Evolutionary conservation across 2,797 vertebrate genomes (phyloP).

Genomic region (Aldrovandia affinis): DNA sequence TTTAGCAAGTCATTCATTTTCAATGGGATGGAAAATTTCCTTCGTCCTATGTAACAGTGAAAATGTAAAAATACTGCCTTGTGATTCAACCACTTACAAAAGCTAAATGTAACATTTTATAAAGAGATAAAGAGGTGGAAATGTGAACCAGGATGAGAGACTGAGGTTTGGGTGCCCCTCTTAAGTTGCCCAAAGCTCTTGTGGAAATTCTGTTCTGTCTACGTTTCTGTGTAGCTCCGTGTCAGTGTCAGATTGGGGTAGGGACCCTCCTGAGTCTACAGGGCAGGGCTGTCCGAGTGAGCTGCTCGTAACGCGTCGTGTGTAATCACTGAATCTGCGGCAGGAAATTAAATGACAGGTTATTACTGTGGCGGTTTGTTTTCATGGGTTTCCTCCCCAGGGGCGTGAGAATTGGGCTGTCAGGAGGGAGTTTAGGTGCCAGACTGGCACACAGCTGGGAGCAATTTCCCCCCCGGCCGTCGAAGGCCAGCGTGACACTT

Average conservation of each 20-base stretch:
- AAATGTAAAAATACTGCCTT: too few relatives aligned
- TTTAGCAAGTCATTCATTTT: too few relatives aligned
- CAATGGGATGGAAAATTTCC: too few relatives aligned
- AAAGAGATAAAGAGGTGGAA: not conserved
- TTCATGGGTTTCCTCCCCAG: not conserved
- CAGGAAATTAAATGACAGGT: not conserved
- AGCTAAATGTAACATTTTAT: too few relatives aligned
- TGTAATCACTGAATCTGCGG: not conserved
- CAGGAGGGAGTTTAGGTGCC: not conserved
- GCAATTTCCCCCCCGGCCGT: not conserved
- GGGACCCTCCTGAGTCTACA: not conserved
- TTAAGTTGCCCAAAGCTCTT: not conserved
- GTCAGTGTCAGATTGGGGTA: not conserved
- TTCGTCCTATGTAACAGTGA: too few relatives aligned
- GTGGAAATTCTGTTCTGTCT: not conserved
- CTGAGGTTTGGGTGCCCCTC: not conserved
- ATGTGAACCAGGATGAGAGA: not conserved
- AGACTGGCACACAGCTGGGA: slow-evolving; percentile 12
- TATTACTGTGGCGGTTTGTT: slow-evolving; percentile 13
- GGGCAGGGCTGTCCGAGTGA: not conserved
- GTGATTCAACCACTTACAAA: too few relatives aligned
- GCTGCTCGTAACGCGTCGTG: not conserved
- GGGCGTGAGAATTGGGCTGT: not conserved
- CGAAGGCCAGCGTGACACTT: not conserved
- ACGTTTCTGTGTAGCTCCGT: not conserved